Conservation (phyloP, 2,113 vertebrate species). For the pig (Sus scrofa) region DNA sequence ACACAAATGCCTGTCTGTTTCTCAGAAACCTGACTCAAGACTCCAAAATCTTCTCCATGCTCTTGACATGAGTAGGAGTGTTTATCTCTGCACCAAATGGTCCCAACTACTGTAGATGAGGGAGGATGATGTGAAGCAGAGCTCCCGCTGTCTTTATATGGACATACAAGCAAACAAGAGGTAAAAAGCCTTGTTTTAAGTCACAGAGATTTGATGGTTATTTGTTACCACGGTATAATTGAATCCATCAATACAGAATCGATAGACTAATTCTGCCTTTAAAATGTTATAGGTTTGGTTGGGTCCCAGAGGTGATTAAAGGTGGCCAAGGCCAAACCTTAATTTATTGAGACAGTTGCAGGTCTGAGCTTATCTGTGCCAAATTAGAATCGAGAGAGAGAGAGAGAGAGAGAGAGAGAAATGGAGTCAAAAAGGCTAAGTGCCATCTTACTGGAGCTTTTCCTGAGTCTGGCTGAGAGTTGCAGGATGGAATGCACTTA, state of each 20-base stretch:
- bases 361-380: neutral
- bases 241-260: neutral
- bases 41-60: neutral
- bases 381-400: constrained; percentile 28
- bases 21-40: neutral
- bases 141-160: neutral
- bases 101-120: neutral
- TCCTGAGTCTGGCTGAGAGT: neutral
- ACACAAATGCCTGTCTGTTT: neutral
- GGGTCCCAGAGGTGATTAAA: neutral
- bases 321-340: neutral
- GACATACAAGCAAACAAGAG: neutral
- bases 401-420: too few relatives aligned
- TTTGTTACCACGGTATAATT: neutral
- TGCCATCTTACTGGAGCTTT: neutral
- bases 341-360: neutral
- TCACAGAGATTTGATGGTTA: neutral
- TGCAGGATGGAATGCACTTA: neutral
- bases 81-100: neutral
- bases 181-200: neutral
- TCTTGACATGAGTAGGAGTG: neutral
- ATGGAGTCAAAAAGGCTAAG: neutral
- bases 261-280: neutral
- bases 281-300: constrained; percentile 8
- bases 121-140: neutral